Conservation (phyloP, 2,113 vertebrate species). For the Paralichthys olivaceus region DNA sequence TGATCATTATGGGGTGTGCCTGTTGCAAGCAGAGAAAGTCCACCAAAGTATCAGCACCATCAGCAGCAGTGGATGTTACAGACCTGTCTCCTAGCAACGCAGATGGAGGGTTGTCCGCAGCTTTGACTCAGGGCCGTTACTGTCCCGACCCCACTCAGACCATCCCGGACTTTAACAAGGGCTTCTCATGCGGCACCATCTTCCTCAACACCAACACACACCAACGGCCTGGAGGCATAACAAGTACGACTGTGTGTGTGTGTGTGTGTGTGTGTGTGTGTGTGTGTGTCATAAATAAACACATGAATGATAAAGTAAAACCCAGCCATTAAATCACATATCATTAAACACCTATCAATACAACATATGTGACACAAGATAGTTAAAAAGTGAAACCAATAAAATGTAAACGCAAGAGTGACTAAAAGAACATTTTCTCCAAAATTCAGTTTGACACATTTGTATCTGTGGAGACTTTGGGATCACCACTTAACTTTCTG, state of each 20-base stretch:
- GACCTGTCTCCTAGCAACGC: conserved; percentile 60
- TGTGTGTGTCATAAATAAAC: too few relatives aligned
- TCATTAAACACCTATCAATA: too few relatives aligned
- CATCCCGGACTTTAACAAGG: conserved; percentile 70
- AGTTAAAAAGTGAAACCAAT: too few relatives aligned
- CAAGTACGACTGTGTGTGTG: conserved; percentile 69
- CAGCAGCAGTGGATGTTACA: conserved; percentile 36
- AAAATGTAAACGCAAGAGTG: too few relatives aligned
- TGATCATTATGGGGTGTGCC: conserved; percentile 89
- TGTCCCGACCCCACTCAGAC: conserved; percentile 85
- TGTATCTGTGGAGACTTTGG: too few relatives aligned
- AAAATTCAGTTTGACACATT: too few relatives aligned
- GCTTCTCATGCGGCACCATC: conserved; percentile 58
- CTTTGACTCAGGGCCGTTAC: conserved; percentile 75
- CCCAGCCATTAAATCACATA: too few relatives aligned
- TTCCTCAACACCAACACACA: conserved; percentile 67
- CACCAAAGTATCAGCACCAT: conserved; percentile 69
- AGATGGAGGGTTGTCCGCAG: conserved; percentile 44
- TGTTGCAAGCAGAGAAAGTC: conserved; percentile 89
- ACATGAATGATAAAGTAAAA: too few relatives aligned
- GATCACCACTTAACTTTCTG: too few relatives aligned
- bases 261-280: neutral
- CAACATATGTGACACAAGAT: too few relatives aligned
- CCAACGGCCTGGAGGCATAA: conserved; percentile 70
- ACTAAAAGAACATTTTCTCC: too few relatives aligned